phyloP scores from a whole-genome alignment of 2,888 invertebrate species.

The Oligia latruncula region DNA sequence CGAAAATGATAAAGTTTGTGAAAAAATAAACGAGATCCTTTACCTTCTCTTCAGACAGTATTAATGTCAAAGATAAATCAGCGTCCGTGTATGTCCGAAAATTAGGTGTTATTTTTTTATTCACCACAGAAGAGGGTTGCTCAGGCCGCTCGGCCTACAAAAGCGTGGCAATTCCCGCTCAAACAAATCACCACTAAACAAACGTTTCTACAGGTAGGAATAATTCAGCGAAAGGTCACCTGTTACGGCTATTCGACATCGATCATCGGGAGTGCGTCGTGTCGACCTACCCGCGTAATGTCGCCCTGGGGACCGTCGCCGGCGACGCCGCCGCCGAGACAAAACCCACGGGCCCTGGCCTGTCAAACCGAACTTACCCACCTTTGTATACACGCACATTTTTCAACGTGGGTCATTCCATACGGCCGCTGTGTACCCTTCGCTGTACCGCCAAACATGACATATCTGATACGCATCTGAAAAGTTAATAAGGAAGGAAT shows the following conservation, averaged over 20 bases:
- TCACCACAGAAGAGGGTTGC: slow-evolving; percentile 74
- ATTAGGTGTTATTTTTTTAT: slow-evolving; percentile 73
- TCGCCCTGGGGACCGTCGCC: slow-evolving; percentile 85
- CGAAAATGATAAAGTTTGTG: slow-evolving; percentile 61
- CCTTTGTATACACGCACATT: slow-evolving; percentile 78
- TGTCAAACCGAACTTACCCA: slow-evolving; percentile 83
- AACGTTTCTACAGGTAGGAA: slow-evolving; percentile 88
- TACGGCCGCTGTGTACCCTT: slow-evolving; percentile 67
- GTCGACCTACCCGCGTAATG: slow-evolving; percentile 87
- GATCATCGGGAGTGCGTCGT: slow-evolving; percentile 89
- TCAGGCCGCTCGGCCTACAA: slow-evolving; percentile 73
- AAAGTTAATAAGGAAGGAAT: slow-evolving; percentile 84
- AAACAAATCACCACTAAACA: slow-evolving; percentile 89
- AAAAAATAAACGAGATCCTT: slow-evolving; percentile 67
- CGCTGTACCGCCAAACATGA: slow-evolving; percentile 68
- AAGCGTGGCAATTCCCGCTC: slow-evolving; percentile 82
- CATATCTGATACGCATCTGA: slow-evolving; percentile 77
- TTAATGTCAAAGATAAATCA: slow-evolving; percentile 75
- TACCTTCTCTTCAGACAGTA: slow-evolving; percentile 68
- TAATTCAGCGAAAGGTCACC: slow-evolving; percentile 90
- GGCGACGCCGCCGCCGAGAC: slow-evolving; percentile 81
- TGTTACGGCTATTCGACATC: slow-evolving; percentile 89
- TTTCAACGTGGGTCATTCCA: slow-evolving; percentile 77
- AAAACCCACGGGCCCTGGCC: slow-evolving; percentile 80
- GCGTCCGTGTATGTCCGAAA: slow-evolving; percentile 66